Conservation (phyloP, 64 coral and sea anemone species). For the Montipora foliosa region DNA sequence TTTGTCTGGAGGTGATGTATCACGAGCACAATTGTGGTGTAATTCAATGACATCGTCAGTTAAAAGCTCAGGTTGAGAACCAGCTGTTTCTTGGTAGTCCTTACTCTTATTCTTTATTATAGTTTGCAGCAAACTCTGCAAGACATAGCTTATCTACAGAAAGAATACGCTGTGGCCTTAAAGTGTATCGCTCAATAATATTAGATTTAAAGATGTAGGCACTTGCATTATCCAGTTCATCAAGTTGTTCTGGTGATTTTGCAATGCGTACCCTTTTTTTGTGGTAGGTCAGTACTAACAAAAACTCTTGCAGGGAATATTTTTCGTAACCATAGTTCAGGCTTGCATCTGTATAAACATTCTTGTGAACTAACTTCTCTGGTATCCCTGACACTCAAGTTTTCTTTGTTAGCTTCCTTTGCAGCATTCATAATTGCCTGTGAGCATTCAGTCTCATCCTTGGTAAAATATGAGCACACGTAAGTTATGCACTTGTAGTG, state of each 20-base stretch:
- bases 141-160: no score
- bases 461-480: no score
- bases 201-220: constrained; percentile 1
- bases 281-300: constrained; percentile 42
- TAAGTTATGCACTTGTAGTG: no score
- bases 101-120: no score
- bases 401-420: constrained; percentile 9
- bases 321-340: not conserved
- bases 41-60: constrained; percentile 28
- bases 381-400: constrained; percentile 29
- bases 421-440: constrained; percentile 5
- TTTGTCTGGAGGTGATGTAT: constrained; percentile 2
- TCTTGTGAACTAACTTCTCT: constrained; percentile 31
- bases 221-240: constrained; percentile 9
- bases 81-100: no score
- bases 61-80: not conserved
- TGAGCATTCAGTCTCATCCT: no score
- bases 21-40: not conserved
- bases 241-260: constrained; percentile 44
- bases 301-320: constrained; percentile 39
- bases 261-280: not conserved
- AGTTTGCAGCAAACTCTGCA: no score
- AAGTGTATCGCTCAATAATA: no score
- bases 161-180: no score
- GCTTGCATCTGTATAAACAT: no score